Base-by-base conservation (phyloP, 2,113 vertebrate species). In the Loxodonta africana region DNA sequence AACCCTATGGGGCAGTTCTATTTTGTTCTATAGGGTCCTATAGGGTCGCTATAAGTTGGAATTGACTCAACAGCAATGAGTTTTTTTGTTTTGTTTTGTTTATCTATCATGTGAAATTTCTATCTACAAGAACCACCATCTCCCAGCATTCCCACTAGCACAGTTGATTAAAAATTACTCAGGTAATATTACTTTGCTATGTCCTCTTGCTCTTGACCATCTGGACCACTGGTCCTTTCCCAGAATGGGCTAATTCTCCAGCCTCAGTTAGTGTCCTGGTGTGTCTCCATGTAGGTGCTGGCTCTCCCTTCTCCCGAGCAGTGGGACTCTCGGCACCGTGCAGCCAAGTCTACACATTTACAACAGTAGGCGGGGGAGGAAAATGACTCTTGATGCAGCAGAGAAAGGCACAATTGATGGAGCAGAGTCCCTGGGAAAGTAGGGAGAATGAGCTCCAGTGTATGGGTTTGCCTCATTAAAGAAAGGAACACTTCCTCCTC, bases 401-500 rank as follows among this genome's bases (percentile, higher is more conserved):
- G 1, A 71, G 86, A 90, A 41, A 74, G 23, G 33, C 23, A 1
- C 8, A 37, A 28, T 0, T 21, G 37, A 63, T 62, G 76, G 88
- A 3, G 3, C 51, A 77, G 65, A 82, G 88, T 57, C 33, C 60
- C 69, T 0, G 21, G 80, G 62, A 90, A 90, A 46, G 69, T 77
- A 78, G 76, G 33, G 84, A 78, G 46, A 88, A 85, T n/a, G 63
- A 94, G 30, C 46, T 94, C 71, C 67, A 63, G 17, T 62, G 20
- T 85, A 53, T 2, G 65, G 48, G 63, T 71, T 83, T 94, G 71
- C 88, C 33, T 88, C 83, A 46, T 76, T 88, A 62, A 28, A 91
- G 53, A 81, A 85, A 89, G n/a, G 69, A 84, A 89, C 18, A 41
- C 5, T 6, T 78, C 48, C 57, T 91, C 57, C 80, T 83, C 46